Conservation (phyloP, 2,888 invertebrate genomes). For the Sipha maydis region DNA sequence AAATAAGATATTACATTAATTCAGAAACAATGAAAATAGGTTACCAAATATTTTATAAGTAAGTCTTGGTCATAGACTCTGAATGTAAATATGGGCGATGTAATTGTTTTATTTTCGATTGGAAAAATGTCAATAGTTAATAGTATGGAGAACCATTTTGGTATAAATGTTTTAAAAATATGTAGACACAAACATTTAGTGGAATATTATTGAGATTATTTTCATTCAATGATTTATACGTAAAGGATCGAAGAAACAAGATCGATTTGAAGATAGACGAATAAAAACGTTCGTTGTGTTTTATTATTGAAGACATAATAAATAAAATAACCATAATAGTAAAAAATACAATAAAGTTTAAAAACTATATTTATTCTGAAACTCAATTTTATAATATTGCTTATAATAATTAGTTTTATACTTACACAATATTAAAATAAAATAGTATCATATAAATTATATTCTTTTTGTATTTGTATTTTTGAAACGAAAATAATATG, state of each 20-base stretch:
- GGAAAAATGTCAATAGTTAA: constrained; percentile 1
- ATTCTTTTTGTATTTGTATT: too few species aligned
- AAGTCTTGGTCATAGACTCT: too few species aligned
- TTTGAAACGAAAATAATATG: background rate
- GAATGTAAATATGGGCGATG: background rate
- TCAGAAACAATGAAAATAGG: background rate
- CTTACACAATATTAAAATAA: background rate
- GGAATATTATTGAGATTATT: background rate
- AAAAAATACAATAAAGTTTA: constrained; percentile 10
- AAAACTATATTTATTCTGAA: constrained; percentile 15
- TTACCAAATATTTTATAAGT: background rate
- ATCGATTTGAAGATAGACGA: background rate
- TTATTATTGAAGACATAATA: background rate
- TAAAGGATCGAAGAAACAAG: background rate
- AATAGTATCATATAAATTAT: constrained; percentile 8
- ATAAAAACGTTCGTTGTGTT: background rate
- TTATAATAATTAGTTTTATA: background rate
- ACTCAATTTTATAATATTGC: background rate
- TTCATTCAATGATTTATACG: background rate
- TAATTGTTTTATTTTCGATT: constrained; percentile 10
- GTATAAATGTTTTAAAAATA: background rate
- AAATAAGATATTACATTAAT: too few species aligned
- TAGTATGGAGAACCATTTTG: background rate
- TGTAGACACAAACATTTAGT: background rate
- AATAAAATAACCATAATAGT: background rate